Evolutionary conservation across 2,797 vertebrate species (phyloP).

Genomic region (Allobates femoralis): DNA sequence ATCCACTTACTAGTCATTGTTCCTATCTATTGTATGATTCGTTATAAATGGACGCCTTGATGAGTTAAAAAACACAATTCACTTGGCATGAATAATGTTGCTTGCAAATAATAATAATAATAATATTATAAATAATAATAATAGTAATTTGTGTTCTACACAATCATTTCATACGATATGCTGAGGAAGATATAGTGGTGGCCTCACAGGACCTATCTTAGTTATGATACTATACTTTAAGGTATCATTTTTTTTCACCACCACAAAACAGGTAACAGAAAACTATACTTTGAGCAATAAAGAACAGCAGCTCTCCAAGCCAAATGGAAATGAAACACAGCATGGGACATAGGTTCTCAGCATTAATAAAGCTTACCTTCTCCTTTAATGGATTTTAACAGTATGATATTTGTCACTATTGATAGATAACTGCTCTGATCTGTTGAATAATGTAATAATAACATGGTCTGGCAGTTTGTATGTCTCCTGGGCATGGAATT

Average conservation of each 20-base stretch:
- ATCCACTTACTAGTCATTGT: too few relatives aligned
- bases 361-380: conserved; percentile 41
- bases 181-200: neutral
- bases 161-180: conserved; percentile 23
- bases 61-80: too few relatives aligned
- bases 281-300: conserved; percentile 50
- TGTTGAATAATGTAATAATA: conserved; percentile 53
- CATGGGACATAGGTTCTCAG: conserved; percentile 24
- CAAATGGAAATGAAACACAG: conserved; percentile 48
- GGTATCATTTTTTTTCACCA: conserved; percentile 35
- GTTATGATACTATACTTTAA: conserved; percentile 33
- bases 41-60: too few relatives aligned
- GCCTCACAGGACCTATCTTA: conserved; percentile 25
- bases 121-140: conserved; percentile 1
- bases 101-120: neutral
- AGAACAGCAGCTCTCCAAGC: conserved; percentile 39
- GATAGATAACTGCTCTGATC: conserved; percentile 58
- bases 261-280: conserved; percentile 47
- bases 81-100: neutral
- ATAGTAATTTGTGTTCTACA: neutral
- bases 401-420: conserved; percentile 57
- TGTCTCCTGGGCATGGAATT: conserved; percentile 12
- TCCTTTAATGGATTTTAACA: conserved; percentile 61
- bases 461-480: conserved; percentile 23
- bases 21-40: too few relatives aligned